Evolutionary conservation across 1,140 invertebrate genomes (phyloP).

Genomic region (Bombyx mori): DNA sequence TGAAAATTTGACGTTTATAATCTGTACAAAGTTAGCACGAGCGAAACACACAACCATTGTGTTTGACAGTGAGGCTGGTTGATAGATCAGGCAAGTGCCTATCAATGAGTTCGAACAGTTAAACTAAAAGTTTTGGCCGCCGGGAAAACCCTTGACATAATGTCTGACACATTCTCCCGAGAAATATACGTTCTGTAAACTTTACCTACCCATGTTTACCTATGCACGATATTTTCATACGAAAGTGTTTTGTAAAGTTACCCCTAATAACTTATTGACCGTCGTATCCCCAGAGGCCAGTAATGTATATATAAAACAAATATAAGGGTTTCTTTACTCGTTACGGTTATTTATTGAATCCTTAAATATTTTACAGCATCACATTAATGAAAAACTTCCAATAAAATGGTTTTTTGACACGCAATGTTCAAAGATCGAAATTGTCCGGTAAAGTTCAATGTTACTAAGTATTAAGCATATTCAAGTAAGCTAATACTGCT

Average conservation of each 20-base stretch:
- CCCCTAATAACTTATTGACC: slow-evolving; percentile 6
- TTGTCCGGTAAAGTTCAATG: too few relatives aligned
- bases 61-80: too few relatives aligned
- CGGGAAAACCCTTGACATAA: slow-evolving; percentile 19
- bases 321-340: neutral
- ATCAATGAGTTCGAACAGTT: slow-evolving; percentile 20
- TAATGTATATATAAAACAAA: slow-evolving; percentile 8
- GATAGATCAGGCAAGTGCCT: slow-evolving; percentile 8
- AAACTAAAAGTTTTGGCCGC: slow-evolving; percentile 17
- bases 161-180: slow-evolving; percentile 12
- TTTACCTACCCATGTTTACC: slow-evolving; percentile 8
- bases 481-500: too few relatives aligned
- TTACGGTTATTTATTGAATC: too few relatives aligned
- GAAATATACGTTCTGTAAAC: slow-evolving; percentile 13
- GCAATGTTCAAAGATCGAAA: too few relatives aligned
- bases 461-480: too few relatives aligned
- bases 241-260: slow-evolving; percentile 8
- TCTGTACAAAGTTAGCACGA: too few relatives aligned
- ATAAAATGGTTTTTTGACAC: too few relatives aligned
- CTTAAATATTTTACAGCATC: too few relatives aligned
- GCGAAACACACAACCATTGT: too few relatives aligned
- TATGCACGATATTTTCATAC: slow-evolving; percentile 12
- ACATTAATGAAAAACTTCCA: too few relatives aligned
- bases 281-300: slow-evolving; percentile 4
- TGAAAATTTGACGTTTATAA: too few relatives aligned